Conservation (phyloP, 2,888 invertebrate species). For the Melanostoma scalare region DNA sequence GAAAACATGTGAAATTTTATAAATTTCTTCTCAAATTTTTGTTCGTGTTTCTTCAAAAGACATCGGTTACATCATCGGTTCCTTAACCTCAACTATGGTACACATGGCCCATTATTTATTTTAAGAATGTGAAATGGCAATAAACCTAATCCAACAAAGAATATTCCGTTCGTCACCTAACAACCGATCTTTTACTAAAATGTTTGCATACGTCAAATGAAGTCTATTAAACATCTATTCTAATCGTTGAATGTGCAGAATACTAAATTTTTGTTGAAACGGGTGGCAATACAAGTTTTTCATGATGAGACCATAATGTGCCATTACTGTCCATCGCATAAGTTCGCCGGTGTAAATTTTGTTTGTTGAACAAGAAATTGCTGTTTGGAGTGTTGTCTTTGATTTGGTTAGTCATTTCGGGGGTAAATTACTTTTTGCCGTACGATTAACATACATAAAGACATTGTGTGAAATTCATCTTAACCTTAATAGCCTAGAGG, state of each 20-base stretch:
- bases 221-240: not conserved
- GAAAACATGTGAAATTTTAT: too few relatives aligned
- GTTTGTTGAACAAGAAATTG: too few relatives aligned
- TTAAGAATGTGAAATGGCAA: constrained; percentile 13
- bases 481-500: too few relatives aligned
- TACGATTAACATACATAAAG: too few relatives aligned
- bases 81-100: constrained; percentile 19
- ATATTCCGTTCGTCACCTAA: not conserved
- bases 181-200: not conserved
- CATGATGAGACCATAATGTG: not conserved
- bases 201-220: constrained; percentile 20
- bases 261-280: constrained; percentile 1
- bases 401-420: too few relatives aligned
- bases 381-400: too few relatives aligned
- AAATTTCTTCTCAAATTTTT: too few relatives aligned
- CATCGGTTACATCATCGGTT: constrained; percentile 10
- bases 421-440: too few relatives aligned
- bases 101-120: constrained; percentile 4
- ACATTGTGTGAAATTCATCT: too few relatives aligned
- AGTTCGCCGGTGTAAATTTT: too few relatives aligned
- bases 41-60: not conserved
- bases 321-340: too few relatives aligned
- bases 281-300: not conserved
- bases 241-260: not conserved
- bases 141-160: constrained; percentile 8